A percentile compares a stretch with the other conserved stretches of the same genome.
Evolutionary conservation across 2,888 invertebrate species (phyloP).

Genomic region (Campoplex capitator): DNA sequence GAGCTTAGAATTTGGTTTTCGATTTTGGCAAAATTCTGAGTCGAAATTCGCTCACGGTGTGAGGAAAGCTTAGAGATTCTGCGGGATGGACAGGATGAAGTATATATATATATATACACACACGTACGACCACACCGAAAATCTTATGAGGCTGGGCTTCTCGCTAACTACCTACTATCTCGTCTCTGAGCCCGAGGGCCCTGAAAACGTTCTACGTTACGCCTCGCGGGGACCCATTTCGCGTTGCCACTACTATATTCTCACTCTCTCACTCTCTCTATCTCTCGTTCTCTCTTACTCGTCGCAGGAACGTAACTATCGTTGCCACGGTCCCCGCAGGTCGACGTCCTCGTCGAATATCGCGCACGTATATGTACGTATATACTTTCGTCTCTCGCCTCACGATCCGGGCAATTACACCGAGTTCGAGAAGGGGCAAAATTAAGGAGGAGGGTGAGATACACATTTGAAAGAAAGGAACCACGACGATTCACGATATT

Average conservation of each 20-base stretch:
- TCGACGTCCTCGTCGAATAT: slow-evolving; percentile 70
- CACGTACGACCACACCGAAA: slow-evolving; percentile 80
- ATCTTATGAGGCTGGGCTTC: slow-evolving; percentile 80
- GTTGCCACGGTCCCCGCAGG: slow-evolving; percentile 67
- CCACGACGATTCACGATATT: slow-evolving; percentile 21
- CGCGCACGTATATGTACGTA: slow-evolving; percentile 61
- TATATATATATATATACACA: slow-evolving; percentile 27
- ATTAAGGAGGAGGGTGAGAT: slow-evolving; percentile 18
- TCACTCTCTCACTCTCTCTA: slow-evolving; percentile 63
- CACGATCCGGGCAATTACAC: slow-evolving; percentile 66
- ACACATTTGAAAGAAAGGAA: slow-evolving; percentile 1
- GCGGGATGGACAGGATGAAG: slow-evolving; percentile 71
- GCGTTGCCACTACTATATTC: slow-evolving; percentile 74
- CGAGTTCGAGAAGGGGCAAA: slow-evolving; percentile 39
- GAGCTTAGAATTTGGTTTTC: not conserved
- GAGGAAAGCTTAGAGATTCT: slow-evolving; percentile 67
- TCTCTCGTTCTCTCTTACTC: slow-evolving; percentile 44
- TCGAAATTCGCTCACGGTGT: slow-evolving; percentile 57
- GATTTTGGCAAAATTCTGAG: not conserved
- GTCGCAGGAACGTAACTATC: slow-evolving; percentile 70
- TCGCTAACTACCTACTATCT: slow-evolving; percentile 83
- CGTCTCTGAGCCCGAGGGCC: slow-evolving; percentile 79
- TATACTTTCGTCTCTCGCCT: slow-evolving; percentile 64
- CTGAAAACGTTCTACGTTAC: slow-evolving; percentile 82
- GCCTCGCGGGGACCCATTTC: slow-evolving; percentile 83